phyloP scores from a whole-genome alignment of 1,140 invertebrate genomes.

The Neodiprion pinetum region DNA sequence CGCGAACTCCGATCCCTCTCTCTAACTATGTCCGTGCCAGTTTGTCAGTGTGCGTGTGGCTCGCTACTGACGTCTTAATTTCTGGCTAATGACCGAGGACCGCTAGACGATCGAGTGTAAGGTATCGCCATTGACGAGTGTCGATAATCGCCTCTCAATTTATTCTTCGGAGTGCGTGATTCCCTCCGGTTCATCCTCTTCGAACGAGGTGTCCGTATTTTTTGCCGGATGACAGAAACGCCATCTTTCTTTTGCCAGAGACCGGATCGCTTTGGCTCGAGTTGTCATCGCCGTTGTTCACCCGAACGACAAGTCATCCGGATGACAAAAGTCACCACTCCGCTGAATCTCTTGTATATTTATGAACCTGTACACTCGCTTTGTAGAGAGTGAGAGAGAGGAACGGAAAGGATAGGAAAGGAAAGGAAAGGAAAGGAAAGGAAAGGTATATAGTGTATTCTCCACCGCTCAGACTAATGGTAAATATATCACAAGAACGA shows the following conservation, averaged over 20 bases:
- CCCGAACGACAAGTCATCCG: not conserved
- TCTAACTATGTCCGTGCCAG: not conserved
- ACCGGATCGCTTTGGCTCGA: not conserved
- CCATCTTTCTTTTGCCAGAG: not conserved
- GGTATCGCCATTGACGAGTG: not conserved
- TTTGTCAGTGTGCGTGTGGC: not conserved
- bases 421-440: too few relatives aligned
- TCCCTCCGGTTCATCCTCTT: too few relatives aligned
- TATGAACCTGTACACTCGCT: too few relatives aligned
- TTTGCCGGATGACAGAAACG: not conserved
- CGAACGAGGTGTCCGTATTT: too few relatives aligned
- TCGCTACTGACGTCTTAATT: not conserved
- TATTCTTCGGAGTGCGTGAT: too few relatives aligned
- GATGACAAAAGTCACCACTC: not conserved
- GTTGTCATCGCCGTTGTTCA: slow-evolving; percentile 4
- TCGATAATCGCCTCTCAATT: too few relatives aligned
- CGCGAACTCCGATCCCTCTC: not conserved
- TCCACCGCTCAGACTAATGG: too few relatives aligned
- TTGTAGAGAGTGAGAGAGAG: too few relatives aligned
- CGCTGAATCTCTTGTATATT: not conserved
- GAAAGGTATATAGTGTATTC: too few relatives aligned
- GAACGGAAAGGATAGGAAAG: too few relatives aligned
- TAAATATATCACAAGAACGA: too few relatives aligned
- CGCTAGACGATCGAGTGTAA: not conserved
- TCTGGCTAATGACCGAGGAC: not conserved